These are phyloP conservation scores for Graphium colonna DNA, from an alignment of 2,888 invertebrate genomes.

Conservation along the genomic window DNA sequence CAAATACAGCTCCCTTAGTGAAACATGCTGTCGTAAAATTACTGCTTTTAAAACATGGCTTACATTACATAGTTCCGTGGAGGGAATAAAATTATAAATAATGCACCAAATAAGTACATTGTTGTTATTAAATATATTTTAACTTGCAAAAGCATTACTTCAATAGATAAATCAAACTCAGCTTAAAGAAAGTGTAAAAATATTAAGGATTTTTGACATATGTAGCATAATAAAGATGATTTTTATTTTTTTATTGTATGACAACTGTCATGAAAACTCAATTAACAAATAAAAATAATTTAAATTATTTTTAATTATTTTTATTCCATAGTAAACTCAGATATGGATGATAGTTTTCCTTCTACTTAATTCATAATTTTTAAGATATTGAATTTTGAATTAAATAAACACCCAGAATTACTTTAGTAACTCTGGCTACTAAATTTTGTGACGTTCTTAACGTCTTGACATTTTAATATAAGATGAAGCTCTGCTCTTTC, in stretches of 20 bases:
- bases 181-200: neutral
- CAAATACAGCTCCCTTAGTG: neutral
- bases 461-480: slow-evolving; percentile 35
- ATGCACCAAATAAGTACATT: slow-evolving; percentile 56
- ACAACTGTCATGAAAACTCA: too few relatives aligned
- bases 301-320: too few relatives aligned
- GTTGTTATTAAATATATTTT: slow-evolving; percentile 60
- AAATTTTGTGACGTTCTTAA: slow-evolving; percentile 12
- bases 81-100: slow-evolving; percentile 63
- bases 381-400: neutral
- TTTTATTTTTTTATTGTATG: neutral
- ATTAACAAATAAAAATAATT: too few relatives aligned
- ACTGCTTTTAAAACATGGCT: neutral
- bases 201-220: neutral
- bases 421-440: slow-evolving; percentile 17
- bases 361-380: too few relatives aligned
- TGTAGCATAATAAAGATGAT: neutral
- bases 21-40: too few relatives aligned
- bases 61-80: slow-evolving; percentile 63
- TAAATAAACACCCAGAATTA: neutral
- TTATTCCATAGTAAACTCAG: too few relatives aligned
- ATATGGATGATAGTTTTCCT: too few relatives aligned
- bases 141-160: slow-evolving; percentile 60
- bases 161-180: slow-evolving; percentile 8
- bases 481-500: slow-evolving; percentile 48